Base-by-base conservation (phyloP, 2,797 vertebrate species). In the Ambastaia sidthimunki region DNA sequence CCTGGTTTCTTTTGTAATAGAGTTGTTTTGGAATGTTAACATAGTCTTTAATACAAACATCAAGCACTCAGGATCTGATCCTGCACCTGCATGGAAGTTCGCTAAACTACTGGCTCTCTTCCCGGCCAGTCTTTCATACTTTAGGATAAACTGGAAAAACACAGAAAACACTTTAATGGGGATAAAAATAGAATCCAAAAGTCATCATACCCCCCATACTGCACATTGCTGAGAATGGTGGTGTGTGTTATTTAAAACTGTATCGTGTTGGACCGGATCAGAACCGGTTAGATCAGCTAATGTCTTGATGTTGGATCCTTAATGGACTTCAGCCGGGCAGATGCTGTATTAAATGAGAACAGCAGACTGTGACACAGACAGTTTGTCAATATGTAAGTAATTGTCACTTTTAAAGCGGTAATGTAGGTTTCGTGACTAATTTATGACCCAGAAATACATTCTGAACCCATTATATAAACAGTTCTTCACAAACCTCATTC, bases 21-120 rank as follows among this genome's bases (percentile, higher is more conserved):
- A 69, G 41, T 77, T 76, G 52, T 76, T 76, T 76, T 44, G 67
- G 60, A 77, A 66, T 67, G 74, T 21, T 76, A 65, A 65, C 15
- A 21, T 66, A 59, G 18, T 48, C 19, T 78, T 59, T 37, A 65
- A 65, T 18, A 54, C 60, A 54, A 65, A 66, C n/a, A 37, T 75
- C 37, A 47, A 55, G 37, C 65, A 65, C 81, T 79, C 81, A 25
- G 80, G 63, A 78, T 74, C n/a, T 41, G 63, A 41, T 82, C 48
- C 70, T 78, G 55, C 70, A 71, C 50, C 16, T 76, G 76, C 82
- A 77, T 80, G 80, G 47, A 80, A 80, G 74, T 76, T 74, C 68
- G 11, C 62, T 31, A 63, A 62, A 11, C 52, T 18, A 31, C 59
- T 1, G 21, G 12, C 3, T 60, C 57, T 15, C 11, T 1, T 60